Evolutionary conservation across 2,888 invertebrate genomes (phyloP), one percentile per base, ranked within the genome.

Genomic region (Melieria omissa): DNA sequence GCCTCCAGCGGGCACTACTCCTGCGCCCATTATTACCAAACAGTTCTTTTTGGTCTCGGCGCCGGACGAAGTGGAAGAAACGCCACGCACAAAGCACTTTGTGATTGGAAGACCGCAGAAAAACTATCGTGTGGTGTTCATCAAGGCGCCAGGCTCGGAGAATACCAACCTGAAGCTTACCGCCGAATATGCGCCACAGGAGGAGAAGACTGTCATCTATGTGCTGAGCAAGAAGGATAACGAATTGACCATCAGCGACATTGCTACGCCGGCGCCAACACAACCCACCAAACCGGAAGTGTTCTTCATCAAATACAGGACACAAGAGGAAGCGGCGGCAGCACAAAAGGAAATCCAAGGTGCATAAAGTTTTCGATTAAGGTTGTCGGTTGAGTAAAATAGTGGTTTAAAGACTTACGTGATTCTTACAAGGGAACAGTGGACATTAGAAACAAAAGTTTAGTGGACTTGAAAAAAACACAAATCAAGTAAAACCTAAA

Each of bases 181-280:
- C 0, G 84, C 84, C 0, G 82, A 83, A 73, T 76, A 83, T 77
- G 85, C 85, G 7, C 85, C 85, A 9, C 82, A 84, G 71, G 85
- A 86, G 78, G 86, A 86, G 61, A 85, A 85, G 71, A 86, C 86
- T 3, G 84, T 85, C 55, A 85, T 86, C 73, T 86, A 86, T 66
- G 85, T 86, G 45, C 78, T 86, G 12, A 82, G 80, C 45, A 82
- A 85, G 69, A 86, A 86, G 76, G 81, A 81, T 44, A 77, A 81
- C 47, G 83, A 82, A 16, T 76, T 83, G 65, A 76, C 82, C 75
- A 79, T 82, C 55, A 72, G 79, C 57, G 84, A 85, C 44, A 83
- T 84, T 66, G 80, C 77, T 45, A 78, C 80, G 29, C 80, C 84
- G 55, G 78, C 77, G 69, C 83, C 80, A 73, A 79, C 78, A 4